These are phyloP conservation scores for Canis aureus DNA, from an alignment of 2,113 vertebrate species.

Conservation along the genomic window DNA sequence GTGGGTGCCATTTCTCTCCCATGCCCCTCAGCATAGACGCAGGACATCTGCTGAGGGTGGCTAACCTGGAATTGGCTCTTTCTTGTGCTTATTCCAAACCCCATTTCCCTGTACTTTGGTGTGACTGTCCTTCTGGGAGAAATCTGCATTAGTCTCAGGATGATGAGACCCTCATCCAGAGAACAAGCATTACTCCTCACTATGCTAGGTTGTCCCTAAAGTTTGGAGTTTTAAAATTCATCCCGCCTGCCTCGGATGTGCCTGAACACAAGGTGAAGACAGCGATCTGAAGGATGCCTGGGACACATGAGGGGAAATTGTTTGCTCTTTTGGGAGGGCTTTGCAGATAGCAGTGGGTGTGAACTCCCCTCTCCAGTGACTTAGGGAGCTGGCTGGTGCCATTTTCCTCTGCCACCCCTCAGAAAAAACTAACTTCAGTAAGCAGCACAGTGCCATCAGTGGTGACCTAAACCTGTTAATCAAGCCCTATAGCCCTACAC, in stretches of 20 bases:
- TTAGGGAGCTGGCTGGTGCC: background rate
- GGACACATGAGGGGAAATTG: background rate
- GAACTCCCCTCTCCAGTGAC: background rate
- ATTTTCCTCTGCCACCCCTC: too few relatives aligned
- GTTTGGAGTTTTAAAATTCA: background rate
- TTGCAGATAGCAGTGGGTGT: background rate
- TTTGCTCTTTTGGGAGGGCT: background rate
- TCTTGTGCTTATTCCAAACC: background rate
- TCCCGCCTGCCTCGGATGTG: background rate
- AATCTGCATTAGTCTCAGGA: background rate
- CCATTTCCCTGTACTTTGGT: background rate
- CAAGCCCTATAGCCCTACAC: background rate
- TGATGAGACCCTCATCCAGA: background rate
- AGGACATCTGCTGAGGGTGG: background rate
- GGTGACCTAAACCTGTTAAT: background rate
- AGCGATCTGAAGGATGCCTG: background rate
- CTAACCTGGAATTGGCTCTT: background rate
- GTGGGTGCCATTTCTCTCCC: background rate
- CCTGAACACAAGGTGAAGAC: background rate
- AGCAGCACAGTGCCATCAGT: background rate
- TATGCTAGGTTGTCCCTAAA: background rate
- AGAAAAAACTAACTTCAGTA: too few relatives aligned
- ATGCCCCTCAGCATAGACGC: background rate
- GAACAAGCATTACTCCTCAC: background rate
- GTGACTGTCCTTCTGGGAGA: background rate